These are phyloP conservation scores for Pipistrellus pipistrellus DNA, from an alignment of 2,797 vertebrate species.

Conservation along the genomic window DNA sequence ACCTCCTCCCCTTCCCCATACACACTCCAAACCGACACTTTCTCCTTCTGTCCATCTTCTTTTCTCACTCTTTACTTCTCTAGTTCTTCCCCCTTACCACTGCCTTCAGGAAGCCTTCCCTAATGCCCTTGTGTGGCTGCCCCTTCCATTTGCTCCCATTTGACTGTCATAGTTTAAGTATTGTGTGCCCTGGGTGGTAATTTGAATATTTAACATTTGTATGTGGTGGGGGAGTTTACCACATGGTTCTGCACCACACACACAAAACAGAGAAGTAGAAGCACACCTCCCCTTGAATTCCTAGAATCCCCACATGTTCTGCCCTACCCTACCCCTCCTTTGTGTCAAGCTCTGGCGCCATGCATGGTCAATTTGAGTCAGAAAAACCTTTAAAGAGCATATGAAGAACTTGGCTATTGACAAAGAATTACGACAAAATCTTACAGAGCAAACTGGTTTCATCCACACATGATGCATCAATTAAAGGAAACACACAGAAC, in stretches of 20 bases:
- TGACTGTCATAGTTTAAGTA: neutral
- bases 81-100: neutral
- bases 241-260: neutral
- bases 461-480: neutral
- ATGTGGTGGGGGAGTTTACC: neutral
- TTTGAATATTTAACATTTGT: neutral
- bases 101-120: slow-evolving; percentile 9
- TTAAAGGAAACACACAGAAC: neutral
- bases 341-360: neutral
- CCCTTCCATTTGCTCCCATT: neutral
- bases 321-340: neutral
- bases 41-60: neutral
- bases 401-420: neutral
- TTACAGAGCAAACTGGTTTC: slow-evolving; percentile 14
- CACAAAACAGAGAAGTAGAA: neutral
- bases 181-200: neutral
- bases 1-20: too few relatives aligned
- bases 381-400: neutral
- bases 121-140: neutral
- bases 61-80: neutral
- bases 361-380: neutral
- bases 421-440: neutral
- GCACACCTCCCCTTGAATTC: neutral
- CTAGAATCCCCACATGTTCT: neutral
- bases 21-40: neutral